phyloP scores from a whole-genome alignment of 2,888 invertebrate genomes.

The Cataglyphis rosenhaueri region DNA sequence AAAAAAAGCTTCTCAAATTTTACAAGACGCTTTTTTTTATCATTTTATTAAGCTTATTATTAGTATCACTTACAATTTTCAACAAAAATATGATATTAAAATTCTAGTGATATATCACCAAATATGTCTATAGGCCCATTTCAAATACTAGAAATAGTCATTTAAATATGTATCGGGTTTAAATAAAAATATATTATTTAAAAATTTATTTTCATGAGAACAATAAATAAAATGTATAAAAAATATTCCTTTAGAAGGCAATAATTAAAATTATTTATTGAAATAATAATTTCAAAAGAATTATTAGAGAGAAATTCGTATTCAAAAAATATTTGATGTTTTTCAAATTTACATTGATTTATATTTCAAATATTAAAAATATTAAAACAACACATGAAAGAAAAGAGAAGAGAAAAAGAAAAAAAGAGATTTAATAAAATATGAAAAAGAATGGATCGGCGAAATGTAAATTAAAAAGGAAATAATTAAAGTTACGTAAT shows the following conservation, averaged over 20 bases:
- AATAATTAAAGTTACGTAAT: neutral
- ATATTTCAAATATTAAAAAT: neutral
- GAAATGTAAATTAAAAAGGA: neutral
- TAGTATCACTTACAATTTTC: neutral
- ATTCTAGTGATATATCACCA: neutral
- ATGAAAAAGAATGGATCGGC: neutral
- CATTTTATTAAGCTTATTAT: neutral
- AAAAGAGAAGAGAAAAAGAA: neutral
- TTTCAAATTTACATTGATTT: neutral
- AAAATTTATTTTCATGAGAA: neutral
- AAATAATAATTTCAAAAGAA: neutral
- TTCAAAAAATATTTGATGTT: neutral
- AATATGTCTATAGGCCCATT: neutral
- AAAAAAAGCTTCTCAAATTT: neutral
- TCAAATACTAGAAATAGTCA: neutral
- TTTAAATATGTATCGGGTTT: neutral
- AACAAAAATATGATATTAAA: neutral
- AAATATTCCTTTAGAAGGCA: neutral
- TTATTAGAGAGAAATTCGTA: neutral
- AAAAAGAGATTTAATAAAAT: neutral
- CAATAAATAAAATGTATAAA: neutral
- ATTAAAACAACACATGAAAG: neutral
- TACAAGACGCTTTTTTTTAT: neutral
- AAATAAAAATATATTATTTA: neutral
- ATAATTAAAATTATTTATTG: neutral